Evolutionary conservation across 2,888 invertebrate species (phyloP).

Genomic region (Calliopum simillimum): DNA sequence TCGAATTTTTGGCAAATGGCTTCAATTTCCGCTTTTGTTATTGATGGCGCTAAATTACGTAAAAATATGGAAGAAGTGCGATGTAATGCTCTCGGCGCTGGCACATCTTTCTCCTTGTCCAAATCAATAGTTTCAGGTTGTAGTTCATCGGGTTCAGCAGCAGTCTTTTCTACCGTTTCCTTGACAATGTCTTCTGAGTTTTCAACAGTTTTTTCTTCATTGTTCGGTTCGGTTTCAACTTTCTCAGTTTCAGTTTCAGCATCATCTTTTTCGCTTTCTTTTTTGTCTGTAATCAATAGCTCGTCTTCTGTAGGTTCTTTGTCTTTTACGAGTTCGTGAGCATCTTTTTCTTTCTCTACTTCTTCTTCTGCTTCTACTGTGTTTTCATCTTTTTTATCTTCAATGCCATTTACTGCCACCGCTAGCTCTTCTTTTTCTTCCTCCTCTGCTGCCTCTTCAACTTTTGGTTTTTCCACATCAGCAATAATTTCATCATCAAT

Average conservation of each 20-base stretch:
- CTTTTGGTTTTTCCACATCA: conserved; percentile 20
- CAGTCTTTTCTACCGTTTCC: not conserved
- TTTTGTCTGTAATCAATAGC: not conserved
- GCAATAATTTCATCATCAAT: conserved; percentile 14
- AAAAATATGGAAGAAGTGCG: conserved; percentile 97
- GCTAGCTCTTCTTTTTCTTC: conserved; percentile 18
- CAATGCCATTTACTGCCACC: not conserved
- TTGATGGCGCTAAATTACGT: conserved; percentile 93
- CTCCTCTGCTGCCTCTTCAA: conserved; percentile 12
- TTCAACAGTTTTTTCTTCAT: conserved; percentile 28
- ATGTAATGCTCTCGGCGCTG: conserved; percentile 81
- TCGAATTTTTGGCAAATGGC: conserved; percentile 92
- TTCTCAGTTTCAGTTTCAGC: conserved; percentile 42
- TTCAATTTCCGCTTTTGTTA: conserved; percentile 97
- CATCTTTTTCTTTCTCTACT: conserved; percentile 45
- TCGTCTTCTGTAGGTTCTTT: conserved; percentile 39
- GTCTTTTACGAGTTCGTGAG: conserved; percentile 48
- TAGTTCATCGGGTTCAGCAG: conserved; percentile 1
- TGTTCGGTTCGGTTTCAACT: conserved; percentile 41
- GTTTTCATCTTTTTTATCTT: conserved; percentile 54
- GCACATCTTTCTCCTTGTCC: conserved; percentile 67
- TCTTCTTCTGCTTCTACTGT: conserved; percentile 62
- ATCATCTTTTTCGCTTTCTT: conserved; percentile 40
- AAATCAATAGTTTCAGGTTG: conserved; percentile 67
- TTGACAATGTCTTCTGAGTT: no score